Percentiles rank a stretch among this genome's conserved stretches.
Conservation (phyloP, 2,797 vertebrate genomes). For the Myotis planiceps region DNA sequence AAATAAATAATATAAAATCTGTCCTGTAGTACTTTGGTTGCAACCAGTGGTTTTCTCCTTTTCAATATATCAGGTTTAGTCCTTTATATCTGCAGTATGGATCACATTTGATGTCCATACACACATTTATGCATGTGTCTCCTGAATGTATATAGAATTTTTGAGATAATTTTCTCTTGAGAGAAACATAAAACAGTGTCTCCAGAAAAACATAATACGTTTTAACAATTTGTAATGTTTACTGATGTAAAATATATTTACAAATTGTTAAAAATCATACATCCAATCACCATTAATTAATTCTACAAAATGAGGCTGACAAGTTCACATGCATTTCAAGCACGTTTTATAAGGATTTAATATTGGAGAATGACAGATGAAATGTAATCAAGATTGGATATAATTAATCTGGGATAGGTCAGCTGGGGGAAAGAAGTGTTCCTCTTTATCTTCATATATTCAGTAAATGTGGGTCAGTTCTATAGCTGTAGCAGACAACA, state of each 20-base stretch:
- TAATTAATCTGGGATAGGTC: conserved; percentile 81
- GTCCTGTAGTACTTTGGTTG: conserved; percentile 66
- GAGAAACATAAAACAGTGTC: neutral
- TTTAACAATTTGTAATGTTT: too few relatives aligned
- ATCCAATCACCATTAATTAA: conserved; percentile 77
- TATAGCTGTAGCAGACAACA: neutral
- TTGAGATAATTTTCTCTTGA: neutral
- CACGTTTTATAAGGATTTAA: conserved; percentile 80
- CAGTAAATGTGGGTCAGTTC: neutral
- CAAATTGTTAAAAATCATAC: conserved; percentile 81
- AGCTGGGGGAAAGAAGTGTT: neutral
- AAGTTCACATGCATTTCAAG: conserved; percentile 81
- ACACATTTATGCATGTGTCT: neutral
- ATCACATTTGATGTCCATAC: neutral
- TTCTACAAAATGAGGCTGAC: conserved; percentile 81
- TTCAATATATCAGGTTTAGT: neutral
- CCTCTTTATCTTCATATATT: conserved; percentile 40
- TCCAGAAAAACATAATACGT: neutral
- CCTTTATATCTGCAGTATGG: neutral
- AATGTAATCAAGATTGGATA: conserved; percentile 77
- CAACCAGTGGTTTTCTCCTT: conserved; percentile 42
- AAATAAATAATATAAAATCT: conserved; percentile 79
- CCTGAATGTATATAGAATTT: neutral
- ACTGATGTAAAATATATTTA: too few relatives aligned
- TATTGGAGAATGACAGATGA: conserved; percentile 69